Base-by-base conservation (phyloP, 1,140 invertebrate species). In the Scaptomyza graminum region DNA sequence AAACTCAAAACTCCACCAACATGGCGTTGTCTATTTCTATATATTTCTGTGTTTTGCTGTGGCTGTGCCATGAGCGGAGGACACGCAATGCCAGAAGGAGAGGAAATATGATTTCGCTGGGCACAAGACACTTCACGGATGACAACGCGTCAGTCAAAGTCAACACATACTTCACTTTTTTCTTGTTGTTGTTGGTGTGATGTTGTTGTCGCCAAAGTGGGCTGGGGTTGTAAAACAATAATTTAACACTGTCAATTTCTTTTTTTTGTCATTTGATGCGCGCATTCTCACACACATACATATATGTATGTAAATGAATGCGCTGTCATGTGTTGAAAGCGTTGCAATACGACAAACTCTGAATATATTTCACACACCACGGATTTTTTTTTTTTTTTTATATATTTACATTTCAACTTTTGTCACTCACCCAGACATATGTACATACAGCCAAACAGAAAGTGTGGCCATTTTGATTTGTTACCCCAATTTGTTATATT, bases 71-170 rank as follows among this genome's bases (percentile, higher is more conserved):
- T 34, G 50, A 16, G 15, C 31, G 15, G 12, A 49, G 56, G 34
- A 44, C 64, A 73, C 56, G 70, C 64, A 68, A 73, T 73, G 70
- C 41, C 64, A 68, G 28, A 39, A 18, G n/a, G n/a, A 54, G 41
- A 28, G 46, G 62, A 54, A 37, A 28, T 51, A 62, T 62, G 68
- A 65, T 52, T 67, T 66, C 47, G 66, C 57, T 44, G 68, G 62
- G 54, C 69, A 28, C 76, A 6, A 76, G 76, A 83, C 80, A 85
- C 83, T 85, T 82, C 74, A 87, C 46, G 74, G 64, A 78, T 85
- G 82, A 85, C 81, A 82, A 78, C 74, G 79, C 81, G 81, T 85
- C 81, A 85, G 81, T 85, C 81, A 85, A 85, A 85, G 81, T 85
- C 81, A 85, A 85, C 82, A 81, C 63, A 87, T 78, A 81, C 81